A percentile compares a stretch with the other conserved stretches of the same genome.
phyloP scores from a whole-genome alignment of 2,797 vertebrate species.

The Sarcoramphus papa region DNA sequence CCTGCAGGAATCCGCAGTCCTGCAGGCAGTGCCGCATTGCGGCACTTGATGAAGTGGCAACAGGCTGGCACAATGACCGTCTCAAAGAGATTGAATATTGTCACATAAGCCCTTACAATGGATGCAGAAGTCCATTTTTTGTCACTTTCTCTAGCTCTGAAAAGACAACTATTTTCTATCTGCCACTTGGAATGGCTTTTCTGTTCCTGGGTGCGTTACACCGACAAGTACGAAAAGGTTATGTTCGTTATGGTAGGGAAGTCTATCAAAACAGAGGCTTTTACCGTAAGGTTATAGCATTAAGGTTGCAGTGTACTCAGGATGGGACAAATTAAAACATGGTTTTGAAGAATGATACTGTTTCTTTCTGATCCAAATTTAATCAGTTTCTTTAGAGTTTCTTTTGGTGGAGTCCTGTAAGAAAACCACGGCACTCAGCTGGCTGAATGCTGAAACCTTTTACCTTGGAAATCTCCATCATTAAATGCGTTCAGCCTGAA shows the following conservation, averaged over 20 bases:
- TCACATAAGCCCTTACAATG: not conserved
- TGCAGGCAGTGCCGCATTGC: slow-evolving; percentile 57
- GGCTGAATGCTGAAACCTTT: not conserved
- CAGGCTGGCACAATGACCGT: not conserved
- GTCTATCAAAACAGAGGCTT: not conserved
- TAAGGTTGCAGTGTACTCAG: not conserved
- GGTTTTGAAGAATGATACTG: not conserved
- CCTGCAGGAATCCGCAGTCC: not conserved
- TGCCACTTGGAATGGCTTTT: not conserved
- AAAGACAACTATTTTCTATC: not conserved
- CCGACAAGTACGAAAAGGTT: not conserved
- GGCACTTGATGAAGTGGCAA: not conserved
- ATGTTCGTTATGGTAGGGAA: not conserved
- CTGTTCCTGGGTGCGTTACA: not conserved
- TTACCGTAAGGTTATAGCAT: not conserved
- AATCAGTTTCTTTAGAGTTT: not conserved
- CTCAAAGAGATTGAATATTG: not conserved
- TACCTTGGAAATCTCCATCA: not conserved
- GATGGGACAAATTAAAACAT: not conserved
- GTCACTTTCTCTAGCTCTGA: not conserved
- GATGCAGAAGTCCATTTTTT: not conserved
- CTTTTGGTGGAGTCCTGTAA: not conserved
- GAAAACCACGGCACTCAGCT: not conserved
- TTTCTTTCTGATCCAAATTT: not conserved
- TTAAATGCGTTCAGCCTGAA: not conserved